These are phyloP conservation scores for Oryzias curvinotus DNA, from an alignment of 2,113 vertebrate species.

Conservation along the genomic window DNA sequence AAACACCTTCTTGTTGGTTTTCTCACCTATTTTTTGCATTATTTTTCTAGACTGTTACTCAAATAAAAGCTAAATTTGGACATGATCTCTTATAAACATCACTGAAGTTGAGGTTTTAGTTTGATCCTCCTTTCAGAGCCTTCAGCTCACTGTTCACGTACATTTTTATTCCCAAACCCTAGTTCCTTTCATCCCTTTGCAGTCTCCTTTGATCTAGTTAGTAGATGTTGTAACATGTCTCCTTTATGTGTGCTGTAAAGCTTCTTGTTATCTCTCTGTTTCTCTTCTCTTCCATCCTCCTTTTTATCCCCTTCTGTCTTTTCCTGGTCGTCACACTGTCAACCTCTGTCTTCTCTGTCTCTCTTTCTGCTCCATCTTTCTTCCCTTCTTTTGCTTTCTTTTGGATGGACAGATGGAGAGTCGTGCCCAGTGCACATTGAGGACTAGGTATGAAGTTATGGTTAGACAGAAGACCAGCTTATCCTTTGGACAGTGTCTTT, in stretches of 20 bases:
- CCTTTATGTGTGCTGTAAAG: constrained; percentile 75
- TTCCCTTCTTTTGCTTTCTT: constrained; percentile 59
- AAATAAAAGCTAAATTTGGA: no score
- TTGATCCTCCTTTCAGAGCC: constrained; percentile 4
- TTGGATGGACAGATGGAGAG: constrained; percentile 88
- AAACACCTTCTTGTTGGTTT: no score
- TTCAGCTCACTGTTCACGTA: constrained; percentile 45
- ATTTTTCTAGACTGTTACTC: no score
- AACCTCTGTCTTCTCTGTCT: constrained; percentile 3
- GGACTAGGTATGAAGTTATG: constrained; percentile 87
- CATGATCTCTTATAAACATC: no score
- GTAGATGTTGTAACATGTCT: constrained; percentile 53
- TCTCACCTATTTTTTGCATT: no score
- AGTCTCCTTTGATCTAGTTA: constrained; percentile 13
- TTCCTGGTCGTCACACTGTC: constrained; percentile 30
- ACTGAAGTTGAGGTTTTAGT: no score
- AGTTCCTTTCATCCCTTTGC: constrained; percentile 12
- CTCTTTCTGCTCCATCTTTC: constrained; percentile 23
- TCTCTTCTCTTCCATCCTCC: constrained; percentile 47
- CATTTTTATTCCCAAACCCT: not conserved
- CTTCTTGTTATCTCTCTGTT: constrained; percentile 71
- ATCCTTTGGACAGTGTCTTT: not conserved
- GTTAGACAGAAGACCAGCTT: constrained; percentile 31
- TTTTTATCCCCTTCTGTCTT: constrained; percentile 41
- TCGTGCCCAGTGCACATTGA: constrained; percentile 95